phyloP scores from a whole-genome alignment of 2,113 vertebrate species.

The Brevimyrus niger region DNA sequence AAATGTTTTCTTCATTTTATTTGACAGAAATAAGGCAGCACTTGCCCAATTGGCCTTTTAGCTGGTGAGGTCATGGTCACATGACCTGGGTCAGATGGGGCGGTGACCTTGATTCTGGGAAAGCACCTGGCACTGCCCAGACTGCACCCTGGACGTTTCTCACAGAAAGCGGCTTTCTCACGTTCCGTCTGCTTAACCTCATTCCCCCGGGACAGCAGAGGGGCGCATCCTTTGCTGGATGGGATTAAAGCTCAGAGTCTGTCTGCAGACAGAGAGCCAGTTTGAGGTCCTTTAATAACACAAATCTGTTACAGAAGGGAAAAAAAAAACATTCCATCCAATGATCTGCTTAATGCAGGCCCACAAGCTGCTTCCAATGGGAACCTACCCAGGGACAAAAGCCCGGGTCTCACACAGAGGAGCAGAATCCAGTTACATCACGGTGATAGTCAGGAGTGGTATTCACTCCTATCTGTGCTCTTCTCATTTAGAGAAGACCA shows the following conservation, averaged over 20 bases:
- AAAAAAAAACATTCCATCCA: not conserved
- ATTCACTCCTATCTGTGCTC: not conserved
- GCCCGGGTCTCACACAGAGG: not conserved
- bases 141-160: not conserved
- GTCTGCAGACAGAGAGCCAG: slow-evolving; percentile 9
- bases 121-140: not conserved
- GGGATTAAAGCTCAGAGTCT: slow-evolving; percentile 2
- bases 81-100: not conserved
- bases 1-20: not conserved
- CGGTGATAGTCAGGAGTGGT: not conserved
- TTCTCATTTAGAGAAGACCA: not conserved
- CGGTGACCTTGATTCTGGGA: not conserved
- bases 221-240: not conserved
- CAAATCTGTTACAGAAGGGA: not conserved
- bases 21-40: not conserved
- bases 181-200: not conserved
- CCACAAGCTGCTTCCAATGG: not conserved
- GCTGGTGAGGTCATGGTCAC: not conserved
- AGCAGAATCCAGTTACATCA: not conserved
- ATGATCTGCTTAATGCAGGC: slow-evolving; percentile 6
- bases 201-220: not conserved
- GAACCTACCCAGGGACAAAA: not conserved
- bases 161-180: not conserved
- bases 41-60: not conserved
- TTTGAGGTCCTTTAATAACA: slow-evolving; percentile 11